Conservation (phyloP, 2,888 invertebrate genomes). For the Terebella lapidaria region DNA sequence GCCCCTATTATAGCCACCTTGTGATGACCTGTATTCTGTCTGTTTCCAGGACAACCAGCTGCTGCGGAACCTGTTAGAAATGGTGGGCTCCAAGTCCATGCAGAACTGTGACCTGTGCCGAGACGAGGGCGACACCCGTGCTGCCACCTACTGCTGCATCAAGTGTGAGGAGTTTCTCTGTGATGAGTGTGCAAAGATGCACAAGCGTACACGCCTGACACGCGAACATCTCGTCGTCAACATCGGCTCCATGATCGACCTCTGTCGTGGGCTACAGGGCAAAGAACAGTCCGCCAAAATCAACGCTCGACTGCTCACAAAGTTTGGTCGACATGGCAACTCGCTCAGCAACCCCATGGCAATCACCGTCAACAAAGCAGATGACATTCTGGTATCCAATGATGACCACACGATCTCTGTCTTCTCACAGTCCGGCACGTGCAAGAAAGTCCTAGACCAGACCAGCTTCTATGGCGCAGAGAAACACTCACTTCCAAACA, state of each 20-base stretch:
- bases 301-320: slow-evolving; percentile 7
- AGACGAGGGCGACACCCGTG: background rate
- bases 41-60: slow-evolving; percentile 13
- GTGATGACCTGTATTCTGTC: no score
- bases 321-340: slow-evolving; percentile 7
- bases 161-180: slow-evolving; percentile 23
- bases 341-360: slow-evolving; percentile 6
- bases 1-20: no score
- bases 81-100: slow-evolving; percentile 4
- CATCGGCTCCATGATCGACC: slow-evolving; percentile 8
- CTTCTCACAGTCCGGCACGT: slow-evolving; percentile 45
- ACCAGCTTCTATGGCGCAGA: slow-evolving; percentile 5
- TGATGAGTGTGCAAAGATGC: slow-evolving; percentile 14
- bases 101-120: slow-evolving; percentile 16
- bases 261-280: background rate
- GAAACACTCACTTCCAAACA: slow-evolving; percentile 24
- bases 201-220: slow-evolving; percentile 14
- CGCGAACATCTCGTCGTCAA: slow-evolving; percentile 16
- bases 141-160: slow-evolving; percentile 15
- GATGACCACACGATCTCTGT: slow-evolving; percentile 25
- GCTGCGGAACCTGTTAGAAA: slow-evolving; percentile 7
- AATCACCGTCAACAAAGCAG: slow-evolving; percentile 8
- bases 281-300: background rate
- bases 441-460: slow-evolving; percentile 44
- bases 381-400: slow-evolving; percentile 14